Evolutionary conservation across 2,797 vertebrate genomes (phyloP).

Genomic region (Danionella dracula): DNA sequence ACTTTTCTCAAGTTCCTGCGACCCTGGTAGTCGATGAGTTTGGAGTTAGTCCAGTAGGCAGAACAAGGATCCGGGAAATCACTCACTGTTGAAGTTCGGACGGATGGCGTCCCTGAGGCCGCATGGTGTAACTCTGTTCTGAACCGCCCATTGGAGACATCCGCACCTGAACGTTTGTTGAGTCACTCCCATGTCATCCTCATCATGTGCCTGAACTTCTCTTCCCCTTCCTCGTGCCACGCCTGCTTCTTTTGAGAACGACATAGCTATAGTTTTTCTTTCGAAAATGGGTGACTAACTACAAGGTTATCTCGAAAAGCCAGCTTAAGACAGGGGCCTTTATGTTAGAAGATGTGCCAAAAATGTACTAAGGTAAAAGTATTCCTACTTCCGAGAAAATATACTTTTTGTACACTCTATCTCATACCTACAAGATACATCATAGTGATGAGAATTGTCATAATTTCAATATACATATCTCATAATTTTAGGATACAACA

Average conservation of each 20-base stretch:
- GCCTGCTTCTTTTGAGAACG: background rate
- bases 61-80: background rate
- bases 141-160: slow-evolving; percentile 38
- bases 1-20: background rate
- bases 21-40: background rate
- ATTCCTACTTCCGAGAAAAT: too few relatives aligned
- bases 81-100: slow-evolving; percentile 23
- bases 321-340: too few relatives aligned
- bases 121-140: slow-evolving; percentile 5
- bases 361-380: too few relatives aligned
- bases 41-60: background rate
- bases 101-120: slow-evolving; percentile 32
- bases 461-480: too few relatives aligned
- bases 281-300: background rate
- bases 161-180: slow-evolving; percentile 64
- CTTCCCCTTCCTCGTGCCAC: slow-evolving; percentile 10
- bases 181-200: slow-evolving; percentile 42
- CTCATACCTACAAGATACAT: too few relatives aligned
- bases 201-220: slow-evolving; percentile 20
- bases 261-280: background rate
- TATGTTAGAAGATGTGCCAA: too few relatives aligned
- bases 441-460: too few relatives aligned
- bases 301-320: too few relatives aligned
- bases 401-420: too few relatives aligned
- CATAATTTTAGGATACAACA: too few relatives aligned